Evolutionary conservation across 2,888 invertebrate species (phyloP), one percentile per base, ranked within the genome.

Genomic region (Pogonocherus hispidulus): DNA sequence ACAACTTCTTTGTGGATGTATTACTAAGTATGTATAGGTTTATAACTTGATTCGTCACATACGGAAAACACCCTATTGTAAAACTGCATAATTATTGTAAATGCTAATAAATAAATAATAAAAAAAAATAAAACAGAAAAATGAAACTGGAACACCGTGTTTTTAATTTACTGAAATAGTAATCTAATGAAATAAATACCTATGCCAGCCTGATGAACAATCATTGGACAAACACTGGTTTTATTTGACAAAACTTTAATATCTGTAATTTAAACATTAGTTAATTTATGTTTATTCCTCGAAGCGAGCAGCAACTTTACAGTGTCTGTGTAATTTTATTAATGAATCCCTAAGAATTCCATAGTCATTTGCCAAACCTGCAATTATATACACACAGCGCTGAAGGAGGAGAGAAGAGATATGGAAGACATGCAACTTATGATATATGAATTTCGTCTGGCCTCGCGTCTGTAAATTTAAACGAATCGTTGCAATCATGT

Each of bases 381-480:
- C 80, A 80, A 80, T 80, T 80, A 80, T 78, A 76, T 14, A 41
- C 41, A 41, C 41, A 41, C 67, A 70, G 63, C 71, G 70, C 69
- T 69, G 68, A 67, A 73, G 72, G 75, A 67, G 57, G 75, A 67
- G 57, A 73, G 74, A 76, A 70, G 70, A 73, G 71, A 73, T 73
- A 68, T 67, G 67, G 71, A 76, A 65, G 71, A 72, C 72, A 49
- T 51, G 51, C 62, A 51, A 67, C 70, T 68, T 72, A 78, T 79
- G 79, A 79, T 79, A 79, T 79, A 79, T 79, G 79, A 78, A 78
- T 77, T 79, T 74, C 69, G 77, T 78, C 77, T 78, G 76, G 74
- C 59, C 67, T 67, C 41, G 60, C 60, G 74, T 76, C 70, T 74
- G 69, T 73, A 64, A 63, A 70, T 69, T 46, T 23, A 49, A 56